phyloP scores from a whole-genome alignment of 2,888 invertebrate genomes.

The Pheosia gnoma region DNA sequence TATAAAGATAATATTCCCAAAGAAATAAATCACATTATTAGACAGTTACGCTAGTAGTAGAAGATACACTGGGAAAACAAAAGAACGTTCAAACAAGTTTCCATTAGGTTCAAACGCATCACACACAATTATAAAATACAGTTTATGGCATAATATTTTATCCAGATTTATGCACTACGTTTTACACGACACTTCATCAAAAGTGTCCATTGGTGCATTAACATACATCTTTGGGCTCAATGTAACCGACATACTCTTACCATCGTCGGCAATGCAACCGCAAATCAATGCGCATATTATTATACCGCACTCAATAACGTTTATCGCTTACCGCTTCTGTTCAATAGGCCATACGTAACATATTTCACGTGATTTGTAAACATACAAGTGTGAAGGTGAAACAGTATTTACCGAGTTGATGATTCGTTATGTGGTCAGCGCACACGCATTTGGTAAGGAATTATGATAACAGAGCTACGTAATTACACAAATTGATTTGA shows the following conservation, averaged over 20 bases:
- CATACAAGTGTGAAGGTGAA: constrained; percentile 63
- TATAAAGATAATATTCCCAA: no score
- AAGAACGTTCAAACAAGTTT: no score
- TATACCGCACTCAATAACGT: constrained; percentile 38
- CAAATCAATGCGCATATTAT: constrained; percentile 43
- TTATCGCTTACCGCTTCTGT: constrained; percentile 39
- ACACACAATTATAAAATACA: no score
- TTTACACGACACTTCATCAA: neutral
- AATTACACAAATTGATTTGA: constrained; percentile 45
- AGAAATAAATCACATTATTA: no score
- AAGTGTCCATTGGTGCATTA: neutral
- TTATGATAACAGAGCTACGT: constrained; percentile 40
- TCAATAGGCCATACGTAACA: constrained; percentile 38
- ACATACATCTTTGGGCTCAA: constrained; percentile 5
- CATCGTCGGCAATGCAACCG: constrained; percentile 31
- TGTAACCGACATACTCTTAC: constrained; percentile 23
- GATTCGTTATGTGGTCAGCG: constrained; percentile 73
- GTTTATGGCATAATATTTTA: neutral
- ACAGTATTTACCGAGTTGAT: constrained; percentile 28
- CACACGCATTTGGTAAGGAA: constrained; percentile 59
- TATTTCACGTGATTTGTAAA: constrained; percentile 42
- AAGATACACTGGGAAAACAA: no score
- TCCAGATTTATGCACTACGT: neutral
- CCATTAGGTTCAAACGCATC: no score
- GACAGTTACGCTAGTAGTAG: no score